Evolutionary conservation across 2,888 invertebrate species (phyloP).

Genomic region (Oxyteleia sp.): DNA sequence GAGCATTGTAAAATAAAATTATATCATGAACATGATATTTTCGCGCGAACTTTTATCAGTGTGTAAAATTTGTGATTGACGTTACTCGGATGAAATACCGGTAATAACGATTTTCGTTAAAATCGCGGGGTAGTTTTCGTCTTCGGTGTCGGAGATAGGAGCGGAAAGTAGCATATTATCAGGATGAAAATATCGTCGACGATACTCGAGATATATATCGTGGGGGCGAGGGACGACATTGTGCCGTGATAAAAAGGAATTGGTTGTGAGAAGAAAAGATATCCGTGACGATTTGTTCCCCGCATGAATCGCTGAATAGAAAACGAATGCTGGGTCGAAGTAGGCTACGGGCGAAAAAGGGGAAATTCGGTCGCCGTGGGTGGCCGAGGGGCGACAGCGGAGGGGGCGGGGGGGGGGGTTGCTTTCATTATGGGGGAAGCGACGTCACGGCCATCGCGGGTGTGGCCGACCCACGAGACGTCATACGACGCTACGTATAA

Average conservation of each 20-base stretch:
- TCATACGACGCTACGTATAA: slow-evolving; percentile 74
- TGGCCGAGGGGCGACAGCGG: slow-evolving; percentile 20
- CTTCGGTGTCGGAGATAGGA: slow-evolving; percentile 1
- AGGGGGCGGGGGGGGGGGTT: slow-evolving; percentile 23
- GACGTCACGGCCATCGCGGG: slow-evolving; percentile 71
- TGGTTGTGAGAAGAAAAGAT: slow-evolving; percentile 50
- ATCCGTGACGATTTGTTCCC: slow-evolving; percentile 39
- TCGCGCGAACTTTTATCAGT: too few relatives aligned
- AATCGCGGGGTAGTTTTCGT: slow-evolving; percentile 22
- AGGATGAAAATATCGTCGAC: slow-evolving; percentile 15
- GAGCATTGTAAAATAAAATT: too few relatives aligned
- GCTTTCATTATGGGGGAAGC: slow-evolving; percentile 75
- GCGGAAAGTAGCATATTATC: slow-evolving; percentile 12
- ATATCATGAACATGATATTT: too few relatives aligned
- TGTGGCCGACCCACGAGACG: slow-evolving; percentile 67
- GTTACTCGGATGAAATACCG: slow-evolving; percentile 10
- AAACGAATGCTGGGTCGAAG: slow-evolving; percentile 55
- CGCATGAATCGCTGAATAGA: slow-evolving; percentile 49
- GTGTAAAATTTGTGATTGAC: too few relatives aligned
- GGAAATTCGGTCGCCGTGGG: slow-evolving; percentile 56
- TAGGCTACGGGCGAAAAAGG: slow-evolving; percentile 61
- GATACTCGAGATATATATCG: slow-evolving; percentile 40
- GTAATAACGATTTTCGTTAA: background rate
- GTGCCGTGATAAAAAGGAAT: slow-evolving; percentile 36
- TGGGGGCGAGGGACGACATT: background rate